Conservation (phyloP, 2,797 vertebrate genomes). For the Ceryle rudis region DNA sequence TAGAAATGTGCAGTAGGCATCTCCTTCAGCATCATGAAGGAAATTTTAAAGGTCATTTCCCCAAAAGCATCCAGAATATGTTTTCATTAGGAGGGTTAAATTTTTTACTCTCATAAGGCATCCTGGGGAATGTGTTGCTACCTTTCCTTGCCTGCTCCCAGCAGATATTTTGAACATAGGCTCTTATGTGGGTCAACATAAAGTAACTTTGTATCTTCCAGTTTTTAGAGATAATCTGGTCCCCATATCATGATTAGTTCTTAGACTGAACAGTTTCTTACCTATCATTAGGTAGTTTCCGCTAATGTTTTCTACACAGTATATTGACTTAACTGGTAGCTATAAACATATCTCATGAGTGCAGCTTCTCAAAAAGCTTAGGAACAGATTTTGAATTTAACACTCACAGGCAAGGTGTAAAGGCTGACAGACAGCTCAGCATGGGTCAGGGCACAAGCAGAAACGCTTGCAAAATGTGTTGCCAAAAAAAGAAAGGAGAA, state of each 20-base stretch:
- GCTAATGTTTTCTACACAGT: neutral
- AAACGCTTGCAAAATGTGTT: neutral
- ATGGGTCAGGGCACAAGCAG: constrained; percentile 15
- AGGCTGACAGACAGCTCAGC: constrained; percentile 38
- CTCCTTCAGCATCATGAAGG: neutral
- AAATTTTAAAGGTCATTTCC: neutral
- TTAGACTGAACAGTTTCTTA: neutral
- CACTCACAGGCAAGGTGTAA: neutral
- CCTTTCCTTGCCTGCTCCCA: neutral
- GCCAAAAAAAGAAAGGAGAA: neutral
- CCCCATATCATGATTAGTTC: neutral
- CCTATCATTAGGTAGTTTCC: neutral
- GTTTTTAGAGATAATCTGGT: neutral
- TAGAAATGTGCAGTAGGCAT: neutral
- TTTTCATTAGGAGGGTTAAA: neutral
- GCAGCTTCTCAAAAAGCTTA: neutral
- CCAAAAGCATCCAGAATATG: neutral
- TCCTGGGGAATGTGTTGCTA: neutral
- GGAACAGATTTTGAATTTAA: constrained; percentile 38
- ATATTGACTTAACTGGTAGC: neutral
- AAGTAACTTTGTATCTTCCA: neutral
- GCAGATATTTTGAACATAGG: neutral
- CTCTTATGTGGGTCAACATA: neutral
- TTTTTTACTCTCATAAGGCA: neutral
- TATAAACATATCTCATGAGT: neutral